Percentiles rank a stretch among this genome's conserved stretches.
Evolutionary conservation across 2,113 vertebrate species (phyloP).

Genomic region (Carassius auratus): DNA sequence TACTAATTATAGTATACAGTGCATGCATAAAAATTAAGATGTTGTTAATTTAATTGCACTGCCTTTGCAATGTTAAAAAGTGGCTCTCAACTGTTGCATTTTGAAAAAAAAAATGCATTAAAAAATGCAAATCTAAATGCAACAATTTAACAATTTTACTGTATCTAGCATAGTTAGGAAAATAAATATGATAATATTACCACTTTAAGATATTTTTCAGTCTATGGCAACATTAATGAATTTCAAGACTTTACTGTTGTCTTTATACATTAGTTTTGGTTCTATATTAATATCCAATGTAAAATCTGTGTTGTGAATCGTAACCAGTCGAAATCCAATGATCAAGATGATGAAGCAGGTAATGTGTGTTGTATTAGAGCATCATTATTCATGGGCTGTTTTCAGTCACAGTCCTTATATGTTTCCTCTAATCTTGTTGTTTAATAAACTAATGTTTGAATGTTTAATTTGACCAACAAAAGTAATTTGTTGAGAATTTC

Average conservation of each 20-base stretch:
- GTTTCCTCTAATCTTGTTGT: background rate
- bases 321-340: background rate
- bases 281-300: background rate
- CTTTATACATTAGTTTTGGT: background rate
- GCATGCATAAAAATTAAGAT: background rate
- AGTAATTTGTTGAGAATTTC: background rate
- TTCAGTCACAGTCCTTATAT: background rate
- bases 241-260: background rate
- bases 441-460: background rate
- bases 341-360: background rate
- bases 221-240: background rate
- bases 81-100: no score
- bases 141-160: background rate
- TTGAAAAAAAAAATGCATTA: no score
- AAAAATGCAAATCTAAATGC: background rate
- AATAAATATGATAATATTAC: background rate
- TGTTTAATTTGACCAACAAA: background rate
- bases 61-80: background rate
- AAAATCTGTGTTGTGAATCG: background rate
- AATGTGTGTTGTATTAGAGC: background rate
- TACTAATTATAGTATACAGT: background rate
- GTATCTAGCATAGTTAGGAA: background rate
- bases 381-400: no score
- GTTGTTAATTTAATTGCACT: background rate
- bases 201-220: background rate